Conservation (phyloP, 2,888 invertebrate genomes). For the Zhuqinia jingwanae region DNA sequence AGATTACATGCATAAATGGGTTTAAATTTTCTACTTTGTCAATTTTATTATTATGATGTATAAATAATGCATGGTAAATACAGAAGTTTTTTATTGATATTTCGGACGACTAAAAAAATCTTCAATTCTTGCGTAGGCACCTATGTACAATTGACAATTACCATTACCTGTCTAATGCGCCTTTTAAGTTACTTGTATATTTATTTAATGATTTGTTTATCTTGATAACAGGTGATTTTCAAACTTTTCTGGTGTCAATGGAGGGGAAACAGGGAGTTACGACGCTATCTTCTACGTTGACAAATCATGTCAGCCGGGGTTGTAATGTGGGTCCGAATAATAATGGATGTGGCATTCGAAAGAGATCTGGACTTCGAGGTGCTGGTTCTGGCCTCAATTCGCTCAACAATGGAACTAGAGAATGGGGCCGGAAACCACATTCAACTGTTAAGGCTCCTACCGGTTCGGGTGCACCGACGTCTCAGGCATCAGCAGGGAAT, state of each 20-base stretch:
- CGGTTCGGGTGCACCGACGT: conserved; percentile 83
- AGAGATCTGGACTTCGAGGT: conserved; percentile 86
- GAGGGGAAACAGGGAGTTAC: conserved; percentile 65
- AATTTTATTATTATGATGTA: too few relatives aligned
- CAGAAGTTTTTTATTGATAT: too few relatives aligned
- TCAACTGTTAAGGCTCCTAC: conserved; percentile 83
- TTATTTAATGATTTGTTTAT: too few relatives aligned
- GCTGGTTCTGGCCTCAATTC: conserved; percentile 88
- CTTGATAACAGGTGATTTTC: too few relatives aligned
- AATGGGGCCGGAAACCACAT: conserved; percentile 89
- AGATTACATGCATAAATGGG: too few relatives aligned
- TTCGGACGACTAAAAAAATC: too few relatives aligned
- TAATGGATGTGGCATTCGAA: conserved; percentile 84
- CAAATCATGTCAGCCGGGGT: conserved; percentile 76
- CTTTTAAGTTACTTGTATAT: too few relatives aligned
- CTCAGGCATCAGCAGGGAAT: conserved; percentile 71
- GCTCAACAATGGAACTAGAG: conserved; percentile 87
- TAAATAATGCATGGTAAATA: too few relatives aligned
- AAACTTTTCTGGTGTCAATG: conserved; percentile 67
- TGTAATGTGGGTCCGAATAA: conserved; percentile 80
- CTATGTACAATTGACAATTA: too few relatives aligned
- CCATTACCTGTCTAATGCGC: too few relatives aligned
- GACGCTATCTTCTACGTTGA: conserved; percentile 70
- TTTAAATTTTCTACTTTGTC: too few relatives aligned
- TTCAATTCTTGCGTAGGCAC: too few relatives aligned